Base-by-base conservation (phyloP, 2,888 invertebrate species). In the Xestia rhomboidea region DNA sequence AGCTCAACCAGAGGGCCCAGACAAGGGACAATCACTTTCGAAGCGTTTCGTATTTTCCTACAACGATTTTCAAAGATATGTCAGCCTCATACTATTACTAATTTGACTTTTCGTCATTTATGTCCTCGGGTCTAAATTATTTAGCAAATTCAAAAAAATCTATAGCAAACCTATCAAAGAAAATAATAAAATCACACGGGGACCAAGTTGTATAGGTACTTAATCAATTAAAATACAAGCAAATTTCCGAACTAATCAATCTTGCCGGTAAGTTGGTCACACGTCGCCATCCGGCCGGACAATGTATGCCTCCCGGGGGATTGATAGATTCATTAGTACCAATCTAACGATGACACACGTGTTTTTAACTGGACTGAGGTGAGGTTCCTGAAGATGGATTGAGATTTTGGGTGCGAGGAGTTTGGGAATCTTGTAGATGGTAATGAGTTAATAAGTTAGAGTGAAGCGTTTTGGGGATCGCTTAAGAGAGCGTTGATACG, bases 161-260 rank as follows among this genome's bases (percentile, higher is more conserved):
- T 34, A 67, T n/a, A 34, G 8, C 11, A 27, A 46, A 73, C 15
- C n/a, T 44, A 46, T 73, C 54, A 72, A 79, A 64, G 49, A 81
- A 87, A 81, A 83, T 82, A 88, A 60, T 89, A 85, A 80, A 87
- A 88, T 83, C 85, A 78, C 87, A 64, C 78, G 76, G 88, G 89
- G 87, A 84, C 90, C 84, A 91, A 92, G 86, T 91, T 90, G 83
- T 87, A 88, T 90, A 68, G 34, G 68, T 72, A 89, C 92, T 93
- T 93, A 88, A 93, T 93, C 93, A 93, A 93, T 93, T 93, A 93
- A 92, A 91, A 92, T 91, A 89, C 90, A 89, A 89, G 90, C 92
- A 91, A 92, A 92, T 91, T 90, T 89, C 85, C 86, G 83, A 92
- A 90, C 90, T 91, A 91, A 93, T 93, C 93, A 90, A 91, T 93